phyloP scores from a whole-genome alignment of 1,140 invertebrate genomes.

The Riptortus pedestris region DNA sequence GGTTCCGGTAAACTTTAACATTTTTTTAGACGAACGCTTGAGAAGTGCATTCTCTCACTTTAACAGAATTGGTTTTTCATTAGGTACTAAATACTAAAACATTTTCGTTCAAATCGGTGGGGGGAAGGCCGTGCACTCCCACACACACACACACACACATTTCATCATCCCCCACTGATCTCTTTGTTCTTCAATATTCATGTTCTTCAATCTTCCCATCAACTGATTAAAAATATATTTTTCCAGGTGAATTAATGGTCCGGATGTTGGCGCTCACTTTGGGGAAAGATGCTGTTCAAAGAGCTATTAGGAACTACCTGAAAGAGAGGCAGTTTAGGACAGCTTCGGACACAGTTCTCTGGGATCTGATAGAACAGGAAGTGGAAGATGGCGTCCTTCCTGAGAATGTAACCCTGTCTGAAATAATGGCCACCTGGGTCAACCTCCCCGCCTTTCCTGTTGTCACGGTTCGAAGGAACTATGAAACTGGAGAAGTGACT shows the following conservation, averaged over 20 bases:
- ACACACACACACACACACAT: too few species aligned
- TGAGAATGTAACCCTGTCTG: slow-evolving; percentile 30
- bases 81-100: too few species aligned
- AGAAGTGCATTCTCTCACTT: too few species aligned
- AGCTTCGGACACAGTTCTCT: slow-evolving; percentile 26
- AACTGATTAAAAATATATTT: too few species aligned
- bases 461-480: slow-evolving; percentile 47
- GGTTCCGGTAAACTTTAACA: too few species aligned
- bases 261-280: slow-evolving; percentile 71
- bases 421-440: slow-evolving; percentile 56
- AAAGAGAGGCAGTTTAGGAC: slow-evolving; percentile 31
- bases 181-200: too few species aligned
- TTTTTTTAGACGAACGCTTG: too few species aligned
- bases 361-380: slow-evolving; percentile 35
- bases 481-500: slow-evolving; percentile 39
- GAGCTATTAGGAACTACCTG: slow-evolving; percentile 52
- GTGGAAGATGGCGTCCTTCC: slow-evolving; percentile 37
- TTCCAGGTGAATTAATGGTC: slow-evolving; percentile 55
- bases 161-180: too few species aligned
- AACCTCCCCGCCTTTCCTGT: slow-evolving; percentile 64
- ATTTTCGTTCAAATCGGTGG: too few species aligned
- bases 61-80: too few species aligned
- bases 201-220: too few species aligned
- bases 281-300: slow-evolving; percentile 54
- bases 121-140: too few species aligned